Percentiles rank a stretch among this genome's conserved stretches.
These are phyloP conservation scores for Gryllus bimaculatus DNA, from an alignment of 1,140 invertebrate species.

Conservation along the genomic window DNA sequence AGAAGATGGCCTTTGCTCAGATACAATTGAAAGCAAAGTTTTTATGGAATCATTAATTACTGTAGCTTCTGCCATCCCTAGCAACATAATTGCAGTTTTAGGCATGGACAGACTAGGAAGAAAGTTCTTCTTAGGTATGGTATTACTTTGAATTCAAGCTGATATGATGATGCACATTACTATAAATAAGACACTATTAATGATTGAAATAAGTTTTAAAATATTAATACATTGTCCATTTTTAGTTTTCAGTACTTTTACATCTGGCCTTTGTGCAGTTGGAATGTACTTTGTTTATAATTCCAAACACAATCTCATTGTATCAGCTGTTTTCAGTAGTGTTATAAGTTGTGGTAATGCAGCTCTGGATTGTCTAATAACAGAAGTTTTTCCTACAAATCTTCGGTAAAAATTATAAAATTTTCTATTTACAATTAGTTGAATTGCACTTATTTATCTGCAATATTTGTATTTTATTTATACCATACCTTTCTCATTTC, in stretches of 20 bases:
- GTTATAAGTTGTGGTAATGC: conserved; percentile 83
- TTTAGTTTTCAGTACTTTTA: conserved; percentile 74
- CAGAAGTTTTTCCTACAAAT: conserved; percentile 81
- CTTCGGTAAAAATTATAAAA: conserved; percentile 42
- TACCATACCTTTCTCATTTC: conserved; percentile 23
- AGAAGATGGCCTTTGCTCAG: conserved; percentile 47
- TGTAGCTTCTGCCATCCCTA: conserved; percentile 71
- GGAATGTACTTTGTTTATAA: conserved; percentile 75
- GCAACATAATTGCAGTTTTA: conserved; percentile 69
- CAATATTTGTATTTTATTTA: background rate
- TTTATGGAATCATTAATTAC: conserved; percentile 80
- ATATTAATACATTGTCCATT: background rate
- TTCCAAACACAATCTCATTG: conserved; percentile 69
- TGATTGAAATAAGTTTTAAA: background rate
- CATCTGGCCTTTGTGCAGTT: conserved; percentile 74
- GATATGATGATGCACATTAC: background rate
- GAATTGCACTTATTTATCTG: background rate
- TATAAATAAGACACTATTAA: background rate
- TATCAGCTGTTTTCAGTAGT: conserved; percentile 75
- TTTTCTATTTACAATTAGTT: background rate
- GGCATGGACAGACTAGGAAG: conserved; percentile 71
- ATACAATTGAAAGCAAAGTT: conserved; percentile 62
- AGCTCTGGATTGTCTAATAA: conserved; percentile 76
- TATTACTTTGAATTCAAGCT: background rate
- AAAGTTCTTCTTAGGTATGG: conserved; percentile 72